A percentile compares a stretch with the other conserved stretches of the same genome.
Conservation (phyloP, 2,888 invertebrate species). For the Platerodrilus igneus region DNA sequence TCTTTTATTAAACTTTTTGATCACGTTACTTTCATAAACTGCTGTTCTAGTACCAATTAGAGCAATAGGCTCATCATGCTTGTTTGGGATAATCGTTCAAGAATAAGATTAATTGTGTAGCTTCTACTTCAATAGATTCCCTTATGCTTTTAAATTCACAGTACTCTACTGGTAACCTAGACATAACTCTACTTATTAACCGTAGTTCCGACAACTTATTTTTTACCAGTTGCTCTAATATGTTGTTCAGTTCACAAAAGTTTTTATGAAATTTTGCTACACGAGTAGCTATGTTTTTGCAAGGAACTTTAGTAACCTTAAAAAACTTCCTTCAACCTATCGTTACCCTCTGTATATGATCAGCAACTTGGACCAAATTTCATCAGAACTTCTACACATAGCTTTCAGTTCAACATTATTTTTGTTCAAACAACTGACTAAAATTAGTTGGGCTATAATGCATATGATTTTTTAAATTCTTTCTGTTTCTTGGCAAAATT, state of each 20-base stretch:
- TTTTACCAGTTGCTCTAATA: conserved; percentile 1
- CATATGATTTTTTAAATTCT: too few species aligned
- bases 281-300: conserved; percentile 23
- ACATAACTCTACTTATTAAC: background rate
- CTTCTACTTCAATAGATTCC: conserved; percentile 11
- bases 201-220: too few species aligned
- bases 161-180: background rate
- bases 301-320: conserved; percentile 14
- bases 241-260: background rate
- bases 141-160: conserved; percentile 14
- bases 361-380: too few species aligned
- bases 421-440: too few species aligned
- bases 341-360: conserved; percentile 25
- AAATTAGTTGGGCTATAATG: too few species aligned
- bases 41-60: too few species aligned
- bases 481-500: too few species aligned
- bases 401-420: too few species aligned
- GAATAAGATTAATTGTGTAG: conserved; percentile 8
- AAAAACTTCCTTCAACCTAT: conserved; percentile 26
- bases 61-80: too few species aligned
- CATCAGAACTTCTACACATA: too few species aligned
- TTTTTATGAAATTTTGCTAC: conserved; percentile 11
- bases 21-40: too few species aligned
- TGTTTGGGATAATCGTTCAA: conserved; percentile 5
- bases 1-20: too few species aligned